Conservation (phyloP, 2,113 vertebrate genomes). For the Helogale parvula region DNA sequence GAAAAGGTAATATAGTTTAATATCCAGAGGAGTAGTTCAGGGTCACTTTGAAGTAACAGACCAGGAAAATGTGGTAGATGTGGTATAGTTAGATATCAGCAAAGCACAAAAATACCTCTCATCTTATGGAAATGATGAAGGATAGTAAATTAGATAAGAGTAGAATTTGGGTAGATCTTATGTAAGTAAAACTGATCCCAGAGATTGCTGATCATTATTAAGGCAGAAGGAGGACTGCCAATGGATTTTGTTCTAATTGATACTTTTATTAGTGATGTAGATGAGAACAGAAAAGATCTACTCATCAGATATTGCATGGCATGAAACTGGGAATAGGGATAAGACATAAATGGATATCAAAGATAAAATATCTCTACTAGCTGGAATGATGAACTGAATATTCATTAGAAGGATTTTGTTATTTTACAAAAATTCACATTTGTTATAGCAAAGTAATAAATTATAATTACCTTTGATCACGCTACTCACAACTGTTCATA, state of each 20-base stretch:
- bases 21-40: neutral
- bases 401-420: neutral
- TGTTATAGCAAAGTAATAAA: slow-evolving; percentile 13
- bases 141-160: slow-evolving; percentile 36
- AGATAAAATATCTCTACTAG: neutral
- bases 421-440: neutral
- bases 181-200: slow-evolving; percentile 12
- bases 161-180: slow-evolving; percentile 41
- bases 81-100: neutral
- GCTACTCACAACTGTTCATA: neutral
- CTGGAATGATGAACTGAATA: neutral
- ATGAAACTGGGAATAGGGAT: neutral
- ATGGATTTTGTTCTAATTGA: neutral
- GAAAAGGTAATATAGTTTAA: slow-evolving; percentile 21
- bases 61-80: neutral
- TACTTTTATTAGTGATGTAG: neutral
- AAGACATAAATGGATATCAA: slow-evolving; percentile 11
- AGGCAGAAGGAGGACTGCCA: neutral
- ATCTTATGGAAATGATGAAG: slow-evolving; percentile 1
- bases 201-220: neutral
- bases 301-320: neutral
- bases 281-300: slow-evolving; percentile 21
- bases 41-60: slow-evolving; percentile 15
- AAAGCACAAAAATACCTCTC: slow-evolving; percentile 19
- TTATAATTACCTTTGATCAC: slow-evolving; percentile 21